Evolutionary conservation across 1,140 invertebrate genomes (phyloP).

Genomic region (Drosophila watanabei): DNA sequence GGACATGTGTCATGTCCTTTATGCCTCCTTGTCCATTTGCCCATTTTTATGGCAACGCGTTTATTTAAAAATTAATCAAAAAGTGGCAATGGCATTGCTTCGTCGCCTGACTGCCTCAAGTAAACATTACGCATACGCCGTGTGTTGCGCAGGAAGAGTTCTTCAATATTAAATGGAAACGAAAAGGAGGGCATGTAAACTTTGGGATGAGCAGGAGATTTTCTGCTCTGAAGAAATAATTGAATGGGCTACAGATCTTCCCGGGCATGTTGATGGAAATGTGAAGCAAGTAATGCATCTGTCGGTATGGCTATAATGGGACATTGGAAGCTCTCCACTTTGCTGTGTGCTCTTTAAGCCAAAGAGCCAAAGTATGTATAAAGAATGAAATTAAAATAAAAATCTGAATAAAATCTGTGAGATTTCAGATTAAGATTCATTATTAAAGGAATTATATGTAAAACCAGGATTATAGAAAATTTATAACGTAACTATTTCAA

Average conservation of each 20-base stretch:
- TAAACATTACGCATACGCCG: conserved; percentile 70
- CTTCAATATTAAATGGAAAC: conserved; percentile 67
- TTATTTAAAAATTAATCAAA: conserved; percentile 84
- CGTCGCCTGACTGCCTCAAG: conserved; percentile 41
- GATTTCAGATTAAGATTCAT: too few species aligned
- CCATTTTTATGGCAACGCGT: conserved; percentile 70
- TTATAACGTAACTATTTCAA: not conserved
- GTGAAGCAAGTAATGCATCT: not conserved
- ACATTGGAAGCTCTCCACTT: not conserved
- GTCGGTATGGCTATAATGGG: not conserved
- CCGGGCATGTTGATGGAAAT: conserved; percentile 6
- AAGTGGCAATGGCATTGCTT: conserved; percentile 64
- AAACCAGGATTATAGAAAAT: too few species aligned
- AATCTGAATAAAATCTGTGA: not conserved
- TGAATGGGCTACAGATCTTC: conserved; percentile 6
- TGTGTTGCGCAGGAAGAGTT: conserved; percentile 37
- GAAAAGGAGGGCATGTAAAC: conserved; percentile 16
- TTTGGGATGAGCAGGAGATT: conserved; percentile 6
- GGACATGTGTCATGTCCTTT: conserved; percentile 37
- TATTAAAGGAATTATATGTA: not conserved
- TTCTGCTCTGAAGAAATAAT: conserved; percentile 7
- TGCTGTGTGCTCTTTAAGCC: not conserved
- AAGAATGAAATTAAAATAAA: too few species aligned
- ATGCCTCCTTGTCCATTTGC: conserved; percentile 51
- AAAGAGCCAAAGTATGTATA: not conserved